Conservation (phyloP, 1,140 invertebrate species). For the Meteorus sp. region DNA sequence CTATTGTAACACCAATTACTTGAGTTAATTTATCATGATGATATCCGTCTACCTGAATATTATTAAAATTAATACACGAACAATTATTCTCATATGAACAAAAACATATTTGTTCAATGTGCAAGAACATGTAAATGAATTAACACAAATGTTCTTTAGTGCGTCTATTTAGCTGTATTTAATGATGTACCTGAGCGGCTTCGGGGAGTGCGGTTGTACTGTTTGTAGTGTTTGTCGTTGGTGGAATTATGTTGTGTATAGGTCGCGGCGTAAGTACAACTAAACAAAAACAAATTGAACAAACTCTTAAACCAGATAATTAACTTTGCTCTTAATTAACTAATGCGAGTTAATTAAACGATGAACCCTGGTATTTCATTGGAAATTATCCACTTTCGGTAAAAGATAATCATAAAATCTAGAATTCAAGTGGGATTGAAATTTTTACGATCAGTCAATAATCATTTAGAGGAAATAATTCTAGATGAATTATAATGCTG, state of each 20-base stretch:
- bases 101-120: constrained; percentile 1
- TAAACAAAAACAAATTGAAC: no score
- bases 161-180: constrained; percentile 7
- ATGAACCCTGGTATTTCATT: no score
- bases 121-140: constrained; percentile 6
- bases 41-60: constrained; percentile 41
- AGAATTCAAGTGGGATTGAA: background rate
- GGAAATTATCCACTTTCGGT: no score
- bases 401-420: no score
- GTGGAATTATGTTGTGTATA: constrained; percentile 66
- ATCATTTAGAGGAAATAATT: no score
- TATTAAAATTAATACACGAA: background rate
- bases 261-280: constrained; percentile 62
- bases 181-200: constrained; percentile 45
- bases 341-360: no score
- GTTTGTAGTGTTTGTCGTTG: constrained; percentile 53
- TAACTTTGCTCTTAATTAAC: no score
- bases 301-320: no score
- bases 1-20: constrained; percentile 46
- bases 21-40: constrained; percentile 45
- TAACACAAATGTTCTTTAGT: background rate
- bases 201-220: constrained; percentile 46
- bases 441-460: no score
- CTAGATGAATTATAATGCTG: no score
- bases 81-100: background rate